Conservation (phyloP, 2,113 vertebrate species). For the Mesoclemmys tuberculata region DNA sequence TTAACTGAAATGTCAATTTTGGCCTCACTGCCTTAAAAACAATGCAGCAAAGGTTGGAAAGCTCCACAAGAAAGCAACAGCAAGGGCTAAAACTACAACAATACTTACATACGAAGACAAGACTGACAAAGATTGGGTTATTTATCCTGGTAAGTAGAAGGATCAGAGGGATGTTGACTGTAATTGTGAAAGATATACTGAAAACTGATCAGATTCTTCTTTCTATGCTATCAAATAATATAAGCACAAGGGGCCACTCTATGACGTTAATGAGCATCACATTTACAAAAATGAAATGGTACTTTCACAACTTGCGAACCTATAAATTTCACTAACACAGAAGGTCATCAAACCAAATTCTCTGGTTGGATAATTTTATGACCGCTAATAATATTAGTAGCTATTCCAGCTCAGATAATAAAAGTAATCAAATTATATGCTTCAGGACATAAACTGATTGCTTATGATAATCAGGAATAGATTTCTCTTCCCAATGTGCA, state of each 20-base stretch:
- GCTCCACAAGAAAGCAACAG: background rate
- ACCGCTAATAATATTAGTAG: background rate
- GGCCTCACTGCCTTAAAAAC: background rate
- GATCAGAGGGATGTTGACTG: accelerated
- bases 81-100: background rate
- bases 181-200: background rate
- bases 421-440: conserved; percentile 3
- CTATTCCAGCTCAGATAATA: background rate
- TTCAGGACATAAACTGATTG: background rate
- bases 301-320: background rate
- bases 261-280: background rate
- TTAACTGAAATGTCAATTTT: background rate
- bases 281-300: conserved; percentile 12
- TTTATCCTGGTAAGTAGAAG: background rate
- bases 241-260: background rate
- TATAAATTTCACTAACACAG: accelerated
- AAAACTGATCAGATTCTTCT: background rate
- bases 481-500: background rate
- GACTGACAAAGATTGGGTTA: background rate
- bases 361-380: background rate
- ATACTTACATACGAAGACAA: background rate
- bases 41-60: accelerated
- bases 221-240: background rate
- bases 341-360: background rate
- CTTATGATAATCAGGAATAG: background rate